phyloP scores from a whole-genome alignment of 1,140 invertebrate species.

The Zaprionus nigranus region DNA sequence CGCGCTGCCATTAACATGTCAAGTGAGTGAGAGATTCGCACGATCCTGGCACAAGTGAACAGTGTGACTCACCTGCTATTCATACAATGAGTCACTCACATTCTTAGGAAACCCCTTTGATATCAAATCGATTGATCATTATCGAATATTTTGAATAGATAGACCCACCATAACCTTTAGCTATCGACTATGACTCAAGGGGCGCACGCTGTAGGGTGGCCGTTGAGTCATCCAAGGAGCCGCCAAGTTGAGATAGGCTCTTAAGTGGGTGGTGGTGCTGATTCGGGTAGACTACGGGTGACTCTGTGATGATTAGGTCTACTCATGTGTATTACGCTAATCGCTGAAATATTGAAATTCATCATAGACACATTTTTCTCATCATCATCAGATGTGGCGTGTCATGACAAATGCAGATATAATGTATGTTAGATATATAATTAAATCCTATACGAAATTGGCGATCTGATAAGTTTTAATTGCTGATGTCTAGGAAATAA shows the following conservation, averaged over 20 bases:
- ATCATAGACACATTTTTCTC: slow-evolving; percentile 8
- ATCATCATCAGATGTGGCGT: slow-evolving; percentile 20
- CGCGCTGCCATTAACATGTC: slow-evolving; percentile 13
- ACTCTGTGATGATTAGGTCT: slow-evolving; percentile 4
- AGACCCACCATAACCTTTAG: slow-evolving; percentile 24
- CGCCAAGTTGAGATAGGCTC: slow-evolving; percentile 12
- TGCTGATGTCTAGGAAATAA: not conserved
- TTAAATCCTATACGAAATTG: not conserved
- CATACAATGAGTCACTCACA: slow-evolving; percentile 40
- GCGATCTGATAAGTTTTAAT: not conserved
- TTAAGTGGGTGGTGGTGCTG: not conserved
- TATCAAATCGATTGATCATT: slow-evolving; percentile 43
- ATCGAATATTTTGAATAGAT: slow-evolving; percentile 40
- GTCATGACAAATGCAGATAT: not conserved
- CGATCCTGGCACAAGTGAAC: slow-evolving; percentile 33
- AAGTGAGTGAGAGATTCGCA: not conserved
- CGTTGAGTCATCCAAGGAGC: slow-evolving; percentile 48
- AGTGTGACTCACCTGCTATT: slow-evolving; percentile 42
- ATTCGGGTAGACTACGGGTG: not conserved
- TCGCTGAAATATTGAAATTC: slow-evolving; percentile 37
- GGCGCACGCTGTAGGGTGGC: not conserved
- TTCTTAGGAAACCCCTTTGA: slow-evolving; percentile 62
- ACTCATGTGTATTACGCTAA: slow-evolving; percentile 18
- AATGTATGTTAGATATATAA: not conserved
- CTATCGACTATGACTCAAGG: slow-evolving; percentile 54